phyloP scores from a whole-genome alignment of 92 coral and sea anemone species.

The Muricea muricata region DNA sequence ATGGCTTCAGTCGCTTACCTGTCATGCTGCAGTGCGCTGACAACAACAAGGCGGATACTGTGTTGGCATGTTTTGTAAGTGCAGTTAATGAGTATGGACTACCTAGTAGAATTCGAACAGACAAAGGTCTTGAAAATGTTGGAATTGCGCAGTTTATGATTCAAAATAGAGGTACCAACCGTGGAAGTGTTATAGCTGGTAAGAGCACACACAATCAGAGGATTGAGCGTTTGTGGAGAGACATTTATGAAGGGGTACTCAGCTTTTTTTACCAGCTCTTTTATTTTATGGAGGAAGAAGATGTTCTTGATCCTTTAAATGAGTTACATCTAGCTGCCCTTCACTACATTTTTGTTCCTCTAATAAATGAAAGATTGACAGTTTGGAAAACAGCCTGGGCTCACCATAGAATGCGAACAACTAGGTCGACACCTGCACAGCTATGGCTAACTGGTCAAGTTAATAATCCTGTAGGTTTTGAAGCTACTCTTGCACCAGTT shows the following conservation, averaged over 20 bases:
- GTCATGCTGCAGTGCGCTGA: slow-evolving; percentile 52
- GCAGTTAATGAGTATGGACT: slow-evolving; percentile 58
- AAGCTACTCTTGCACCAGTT: no score
- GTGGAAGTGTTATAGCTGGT: slow-evolving; percentile 77
- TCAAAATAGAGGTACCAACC: slow-evolving; percentile 43
- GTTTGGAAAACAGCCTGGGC: slow-evolving; percentile 70
- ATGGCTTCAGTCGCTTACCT: slow-evolving; percentile 68
- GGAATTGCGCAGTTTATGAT: slow-evolving; percentile 63
- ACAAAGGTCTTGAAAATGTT: slow-evolving; percentile 61
- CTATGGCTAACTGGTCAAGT: slow-evolving; percentile 72
- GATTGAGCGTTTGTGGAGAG: slow-evolving; percentile 65
- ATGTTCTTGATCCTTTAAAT: slow-evolving; percentile 53
- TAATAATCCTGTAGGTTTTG: slow-evolving; percentile 66
- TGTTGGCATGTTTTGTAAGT: slow-evolving; percentile 52
- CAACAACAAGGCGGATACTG: slow-evolving; percentile 66
- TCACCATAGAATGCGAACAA: slow-evolving; percentile 62
- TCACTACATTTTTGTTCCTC: slow-evolving; percentile 62
- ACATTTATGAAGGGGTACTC: slow-evolving; percentile 67
- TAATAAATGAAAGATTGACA: slow-evolving; percentile 58
- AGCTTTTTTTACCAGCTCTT: slow-evolving; percentile 37
- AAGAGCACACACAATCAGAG: slow-evolving; percentile 68
- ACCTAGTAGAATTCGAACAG: slow-evolving; percentile 64
- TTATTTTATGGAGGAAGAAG: slow-evolving; percentile 34
- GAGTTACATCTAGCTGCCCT: slow-evolving; percentile 62
- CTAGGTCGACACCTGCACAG: slow-evolving; percentile 60